phyloP scores from a whole-genome alignment of 1,140 invertebrate species.

The Theocolax elegans region DNA sequence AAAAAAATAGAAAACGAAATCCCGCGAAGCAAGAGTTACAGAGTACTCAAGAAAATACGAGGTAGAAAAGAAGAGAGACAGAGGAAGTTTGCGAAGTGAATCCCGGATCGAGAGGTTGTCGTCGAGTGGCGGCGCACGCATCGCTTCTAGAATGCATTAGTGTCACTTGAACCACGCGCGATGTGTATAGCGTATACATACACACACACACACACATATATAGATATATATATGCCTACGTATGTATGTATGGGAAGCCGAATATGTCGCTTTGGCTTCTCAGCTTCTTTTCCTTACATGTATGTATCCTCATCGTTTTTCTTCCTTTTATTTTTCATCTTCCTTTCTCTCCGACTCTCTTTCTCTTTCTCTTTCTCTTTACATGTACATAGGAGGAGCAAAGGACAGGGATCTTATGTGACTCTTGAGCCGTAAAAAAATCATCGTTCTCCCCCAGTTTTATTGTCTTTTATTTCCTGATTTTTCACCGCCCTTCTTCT shows the following conservation, averaged over 20 bases:
- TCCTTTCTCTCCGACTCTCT: conserved; percentile 16
- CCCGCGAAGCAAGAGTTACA: conserved; percentile 14
- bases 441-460: conserved; percentile 25
- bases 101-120: conserved; percentile 46
- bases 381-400: no score
- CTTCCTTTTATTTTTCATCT: conserved; percentile 10
- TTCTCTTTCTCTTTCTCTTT: conserved; percentile 24
- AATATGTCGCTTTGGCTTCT: no score
- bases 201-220: no score
- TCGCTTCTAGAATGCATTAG: conserved; percentile 45
- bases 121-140: conserved; percentile 33
- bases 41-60: background rate
- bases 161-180: conserved; percentile 40
- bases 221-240: background rate
- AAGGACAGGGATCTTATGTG: background rate
- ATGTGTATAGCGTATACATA: background rate
- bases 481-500: conserved; percentile 2
- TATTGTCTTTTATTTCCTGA: conserved; percentile 36
- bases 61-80: background rate
- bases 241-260: background rate
- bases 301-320: background rate
- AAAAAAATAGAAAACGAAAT: background rate
- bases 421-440: conserved; percentile 37
- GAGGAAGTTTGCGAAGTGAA: conserved; percentile 44
- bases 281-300: background rate